Percentiles rank a stretch among this genome's conserved stretches.
phyloP scores from a whole-genome alignment of 2,888 invertebrate genomes.

The Mimumesa dahlbomi region DNA sequence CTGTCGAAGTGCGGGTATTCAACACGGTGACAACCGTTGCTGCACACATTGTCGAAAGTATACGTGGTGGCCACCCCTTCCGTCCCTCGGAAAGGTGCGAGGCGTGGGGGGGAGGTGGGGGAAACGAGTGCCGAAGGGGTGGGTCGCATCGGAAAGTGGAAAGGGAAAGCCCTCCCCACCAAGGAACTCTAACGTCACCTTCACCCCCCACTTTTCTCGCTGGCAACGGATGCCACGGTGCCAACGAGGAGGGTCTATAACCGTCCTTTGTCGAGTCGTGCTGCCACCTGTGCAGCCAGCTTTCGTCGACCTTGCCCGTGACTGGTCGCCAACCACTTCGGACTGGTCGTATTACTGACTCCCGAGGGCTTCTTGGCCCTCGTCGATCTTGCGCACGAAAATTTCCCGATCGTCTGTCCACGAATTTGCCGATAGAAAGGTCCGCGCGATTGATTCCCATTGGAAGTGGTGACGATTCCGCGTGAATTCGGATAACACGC shows the following conservation, averaged over 20 bases:
- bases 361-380: slow-evolving; percentile 18
- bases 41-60: slow-evolving; percentile 64
- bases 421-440: too few species aligned
- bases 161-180: slow-evolving; percentile 53
- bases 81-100: slow-evolving; percentile 32
- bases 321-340: slow-evolving; percentile 54
- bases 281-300: slow-evolving; percentile 77
- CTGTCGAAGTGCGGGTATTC: slow-evolving; percentile 66
- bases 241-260: slow-evolving; percentile 63
- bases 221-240: slow-evolving; percentile 64
- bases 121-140: slow-evolving; percentile 48
- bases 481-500: too few species aligned
- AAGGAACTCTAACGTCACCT: slow-evolving; percentile 19
- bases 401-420: background rate
- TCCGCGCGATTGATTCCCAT: background rate
- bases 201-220: slow-evolving; percentile 54
- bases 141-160: slow-evolving; percentile 48
- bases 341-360: slow-evolving; percentile 30
- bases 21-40: slow-evolving; percentile 66
- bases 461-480: too few species aligned
- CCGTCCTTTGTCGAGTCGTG: slow-evolving; percentile 73
- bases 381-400: slow-evolving; percentile 34
- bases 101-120: too few species aligned
- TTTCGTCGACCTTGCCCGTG: slow-evolving; percentile 61
- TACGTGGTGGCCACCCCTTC: slow-evolving; percentile 47